A percentile compares a stretch with the other conserved stretches of the same genome.
These are phyloP conservation scores for Bicyclus anynana DNA, from an alignment of 1,140 invertebrate species.

Conservation along the genomic window DNA sequence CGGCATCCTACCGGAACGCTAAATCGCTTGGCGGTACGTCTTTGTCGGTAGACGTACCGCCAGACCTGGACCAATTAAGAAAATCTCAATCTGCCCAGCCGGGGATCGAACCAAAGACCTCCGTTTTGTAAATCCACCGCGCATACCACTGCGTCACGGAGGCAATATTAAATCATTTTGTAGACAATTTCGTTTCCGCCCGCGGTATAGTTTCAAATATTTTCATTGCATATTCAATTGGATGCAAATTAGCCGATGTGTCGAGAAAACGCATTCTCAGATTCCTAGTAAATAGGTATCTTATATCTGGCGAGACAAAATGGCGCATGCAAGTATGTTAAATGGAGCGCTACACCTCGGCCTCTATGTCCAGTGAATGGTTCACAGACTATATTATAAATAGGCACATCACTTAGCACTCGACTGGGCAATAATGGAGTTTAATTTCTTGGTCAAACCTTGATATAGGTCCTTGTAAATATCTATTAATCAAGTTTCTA, in stretches of 20 bases:
- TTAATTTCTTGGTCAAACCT: slow-evolving; percentile 7
- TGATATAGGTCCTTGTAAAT: too few relatives aligned
- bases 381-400: slow-evolving; percentile 53
- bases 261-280: slow-evolving; percentile 31
- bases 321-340: slow-evolving; percentile 34
- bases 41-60: too few relatives aligned
- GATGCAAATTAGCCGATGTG: slow-evolving; percentile 16
- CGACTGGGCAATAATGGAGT: slow-evolving; percentile 33
- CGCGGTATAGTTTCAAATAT: not conserved
- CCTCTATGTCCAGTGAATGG: slow-evolving; percentile 61
- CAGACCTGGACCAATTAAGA: too few relatives aligned
- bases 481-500: too few relatives aligned
- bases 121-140: too few relatives aligned
- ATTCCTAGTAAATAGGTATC: slow-evolving; percentile 30
- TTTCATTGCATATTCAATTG: not conserved
- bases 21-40: too few relatives aligned
- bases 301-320: slow-evolving; percentile 26
- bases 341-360: slow-evolving; percentile 49
- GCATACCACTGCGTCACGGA: too few relatives aligned
- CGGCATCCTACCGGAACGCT: too few relatives aligned
- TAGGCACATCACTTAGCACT: slow-evolving; percentile 40
- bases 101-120: too few relatives aligned
- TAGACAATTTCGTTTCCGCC: too few relatives aligned
- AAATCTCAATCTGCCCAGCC: too few relatives aligned
- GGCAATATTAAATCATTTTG: too few relatives aligned